Evolutionary conservation across 2,888 invertebrate species (phyloP).

Genomic region (Antitype chi): DNA sequence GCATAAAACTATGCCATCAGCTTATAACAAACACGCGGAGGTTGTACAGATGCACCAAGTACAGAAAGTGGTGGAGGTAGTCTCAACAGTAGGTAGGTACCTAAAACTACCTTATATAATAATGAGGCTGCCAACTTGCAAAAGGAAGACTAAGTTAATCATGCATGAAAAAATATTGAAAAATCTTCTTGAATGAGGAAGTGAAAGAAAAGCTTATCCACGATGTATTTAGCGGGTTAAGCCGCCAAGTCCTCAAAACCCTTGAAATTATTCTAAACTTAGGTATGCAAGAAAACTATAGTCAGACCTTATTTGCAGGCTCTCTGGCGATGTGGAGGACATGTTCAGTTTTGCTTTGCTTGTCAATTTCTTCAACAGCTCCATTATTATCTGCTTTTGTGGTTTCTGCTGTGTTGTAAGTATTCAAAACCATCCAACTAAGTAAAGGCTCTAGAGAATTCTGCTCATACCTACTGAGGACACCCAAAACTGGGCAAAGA

Average conservation of each 20-base stretch:
- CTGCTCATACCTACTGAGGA: not conserved
- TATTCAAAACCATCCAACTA: conserved; percentile 31
- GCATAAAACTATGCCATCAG: no score
- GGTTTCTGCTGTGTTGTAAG: conserved; percentile 79
- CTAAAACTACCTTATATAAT: no score
- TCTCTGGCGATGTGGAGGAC: conserved; percentile 75
- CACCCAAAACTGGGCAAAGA: no score
- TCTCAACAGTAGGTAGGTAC: no score
- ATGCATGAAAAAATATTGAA: not conserved
- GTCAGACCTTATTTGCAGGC: conserved; percentile 65
- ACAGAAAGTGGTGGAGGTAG: no score
- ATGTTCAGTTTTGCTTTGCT: conserved; percentile 80
- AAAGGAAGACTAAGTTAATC: not conserved
- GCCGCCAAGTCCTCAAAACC: no score
- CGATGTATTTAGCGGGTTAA: not conserved
- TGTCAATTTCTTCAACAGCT: conserved; percentile 82
- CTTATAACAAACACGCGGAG: no score
- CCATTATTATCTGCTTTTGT: conserved; percentile 80
- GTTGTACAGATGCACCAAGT: no score
- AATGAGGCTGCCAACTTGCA: not conserved
- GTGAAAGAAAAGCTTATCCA: no score
- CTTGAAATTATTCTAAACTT: not conserved
- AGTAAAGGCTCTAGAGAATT: not conserved
- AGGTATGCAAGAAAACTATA: not conserved
- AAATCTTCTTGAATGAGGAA: no score